Conservation (phyloP, 2,797 vertebrate genomes). For the Mareca penelope region DNA sequence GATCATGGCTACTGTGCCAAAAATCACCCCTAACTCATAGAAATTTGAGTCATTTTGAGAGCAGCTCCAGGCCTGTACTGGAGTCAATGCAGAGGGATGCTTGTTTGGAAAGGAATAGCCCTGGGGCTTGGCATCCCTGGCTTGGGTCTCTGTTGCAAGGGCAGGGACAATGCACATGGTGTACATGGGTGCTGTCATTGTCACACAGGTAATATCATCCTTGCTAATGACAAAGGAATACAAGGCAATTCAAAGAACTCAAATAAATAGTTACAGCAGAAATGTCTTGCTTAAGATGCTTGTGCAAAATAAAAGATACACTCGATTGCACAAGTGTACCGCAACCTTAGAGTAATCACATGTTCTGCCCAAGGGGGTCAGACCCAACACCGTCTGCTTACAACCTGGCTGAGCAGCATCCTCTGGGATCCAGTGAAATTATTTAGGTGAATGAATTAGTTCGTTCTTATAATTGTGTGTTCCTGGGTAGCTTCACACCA, state of each 20-base stretch:
- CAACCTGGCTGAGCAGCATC: not conserved
- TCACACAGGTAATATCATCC: not conserved
- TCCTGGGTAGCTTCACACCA: not conserved
- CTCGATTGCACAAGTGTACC: not conserved
- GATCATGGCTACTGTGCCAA: not conserved
- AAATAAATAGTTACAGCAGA: not conserved
- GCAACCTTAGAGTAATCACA: not conserved
- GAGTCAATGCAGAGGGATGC: not conserved
- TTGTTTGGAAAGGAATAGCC: not conserved
- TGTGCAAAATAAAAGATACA: not conserved
- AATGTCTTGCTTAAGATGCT: not conserved
- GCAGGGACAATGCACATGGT: rapidly evolving
- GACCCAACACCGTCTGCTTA: not conserved
- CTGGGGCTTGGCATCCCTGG: not conserved
- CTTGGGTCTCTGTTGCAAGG: not conserved
- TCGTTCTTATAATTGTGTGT: too few species aligned
- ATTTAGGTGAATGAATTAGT: not conserved
- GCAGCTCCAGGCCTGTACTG: not conserved
- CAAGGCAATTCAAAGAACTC: not conserved
- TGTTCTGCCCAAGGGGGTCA: not conserved
- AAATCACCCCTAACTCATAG: not conserved
- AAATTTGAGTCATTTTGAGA: not conserved
- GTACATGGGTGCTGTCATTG: rapidly evolving
- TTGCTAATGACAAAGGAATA: not conserved
- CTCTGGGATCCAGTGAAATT: not conserved